Percentiles rank a stretch among this genome's conserved stretches.
These are phyloP conservation scores for Zaprionus kolodkinae DNA, from an alignment of 1,140 invertebrate genomes.

Conservation along the genomic window DNA sequence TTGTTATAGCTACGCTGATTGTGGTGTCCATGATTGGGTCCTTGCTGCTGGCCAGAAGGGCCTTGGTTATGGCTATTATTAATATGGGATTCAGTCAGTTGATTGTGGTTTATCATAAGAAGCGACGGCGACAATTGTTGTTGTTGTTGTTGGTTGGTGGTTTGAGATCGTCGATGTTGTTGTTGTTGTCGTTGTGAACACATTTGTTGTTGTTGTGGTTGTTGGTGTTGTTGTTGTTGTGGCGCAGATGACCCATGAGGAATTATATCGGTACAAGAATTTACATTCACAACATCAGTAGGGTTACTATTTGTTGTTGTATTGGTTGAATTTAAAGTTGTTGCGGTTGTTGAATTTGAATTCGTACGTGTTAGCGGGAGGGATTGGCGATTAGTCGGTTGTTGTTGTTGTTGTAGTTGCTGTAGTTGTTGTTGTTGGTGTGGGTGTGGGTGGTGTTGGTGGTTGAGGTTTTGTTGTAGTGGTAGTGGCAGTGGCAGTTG, in stretches of 20 bases:
- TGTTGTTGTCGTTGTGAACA: conserved; percentile 47
- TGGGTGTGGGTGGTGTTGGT: too few relatives aligned
- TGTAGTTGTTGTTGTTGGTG: conserved; percentile 51
- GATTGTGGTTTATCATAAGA: conserved; percentile 51
- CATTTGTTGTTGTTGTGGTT: conserved; percentile 41
- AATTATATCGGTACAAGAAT: conserved; percentile 84
- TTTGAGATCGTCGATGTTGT: conserved; percentile 48
- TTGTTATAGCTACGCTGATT: conserved; percentile 65
- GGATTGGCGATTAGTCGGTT: conserved; percentile 84
- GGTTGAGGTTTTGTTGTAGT: conserved; percentile 34
- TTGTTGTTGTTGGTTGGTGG: conserved; percentile 31
- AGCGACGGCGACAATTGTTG: conserved; percentile 52
- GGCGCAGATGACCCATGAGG: conserved; percentile 70
- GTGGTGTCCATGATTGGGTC: conserved; percentile 53
- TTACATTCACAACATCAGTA: conserved; percentile 84
- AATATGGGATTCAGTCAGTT: conserved; percentile 59
- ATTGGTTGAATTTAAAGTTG: conserved; percentile 80
- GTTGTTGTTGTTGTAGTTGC: conserved; percentile 60
- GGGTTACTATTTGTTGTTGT: conserved; percentile 83
- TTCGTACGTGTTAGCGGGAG: conserved; percentile 83
- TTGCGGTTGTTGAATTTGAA: conserved; percentile 83
- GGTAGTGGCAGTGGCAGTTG: conserved; percentile 45
- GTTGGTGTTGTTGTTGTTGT: conserved; percentile 62
- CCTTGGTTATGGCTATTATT: conserved; percentile 76
- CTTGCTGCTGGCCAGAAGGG: conserved; percentile 41